Percentiles rank a stretch among this genome's conserved stretches.
phyloP scores from a whole-genome alignment of 2,888 invertebrate genomes.

The Cheilosia urbana region DNA sequence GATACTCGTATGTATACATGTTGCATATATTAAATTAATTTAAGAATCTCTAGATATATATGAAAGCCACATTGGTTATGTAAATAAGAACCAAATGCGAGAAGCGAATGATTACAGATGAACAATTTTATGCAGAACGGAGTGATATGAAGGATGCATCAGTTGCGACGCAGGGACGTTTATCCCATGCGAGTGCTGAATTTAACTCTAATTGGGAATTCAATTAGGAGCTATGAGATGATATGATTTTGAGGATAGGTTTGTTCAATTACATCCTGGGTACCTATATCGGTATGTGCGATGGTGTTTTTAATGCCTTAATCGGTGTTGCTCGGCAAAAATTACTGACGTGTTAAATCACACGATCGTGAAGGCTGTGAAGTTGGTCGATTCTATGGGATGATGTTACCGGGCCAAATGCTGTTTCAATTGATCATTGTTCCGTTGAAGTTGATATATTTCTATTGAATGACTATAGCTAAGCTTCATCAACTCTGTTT shows the following conservation, averaged over 20 bases:
- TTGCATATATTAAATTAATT: constrained; percentile 74
- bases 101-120: constrained; percentile 59
- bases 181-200: constrained; percentile 26
- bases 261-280: neutral
- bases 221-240: constrained; percentile 35
- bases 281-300: too few species aligned
- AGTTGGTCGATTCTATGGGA: too few species aligned
- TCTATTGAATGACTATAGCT: too few species aligned
- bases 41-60: constrained; percentile 53
- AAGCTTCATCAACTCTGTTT: too few species aligned
- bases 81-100: constrained; percentile 62
- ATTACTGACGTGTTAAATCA: too few species aligned
- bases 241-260: constrained; percentile 12
- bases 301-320: too few species aligned
- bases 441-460: too few species aligned
- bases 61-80: constrained; percentile 70
- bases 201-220: constrained; percentile 59
- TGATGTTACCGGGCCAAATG: too few species aligned
- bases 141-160: neutral
- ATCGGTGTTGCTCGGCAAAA: too few species aligned
- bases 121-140: constrained; percentile 42
- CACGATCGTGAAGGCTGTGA: too few species aligned
- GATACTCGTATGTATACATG: constrained; percentile 42
- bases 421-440: too few species aligned
- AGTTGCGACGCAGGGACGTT: neutral